phyloP scores from a whole-genome alignment of 1,140 invertebrate species.

The Hetaerina americana region DNA sequence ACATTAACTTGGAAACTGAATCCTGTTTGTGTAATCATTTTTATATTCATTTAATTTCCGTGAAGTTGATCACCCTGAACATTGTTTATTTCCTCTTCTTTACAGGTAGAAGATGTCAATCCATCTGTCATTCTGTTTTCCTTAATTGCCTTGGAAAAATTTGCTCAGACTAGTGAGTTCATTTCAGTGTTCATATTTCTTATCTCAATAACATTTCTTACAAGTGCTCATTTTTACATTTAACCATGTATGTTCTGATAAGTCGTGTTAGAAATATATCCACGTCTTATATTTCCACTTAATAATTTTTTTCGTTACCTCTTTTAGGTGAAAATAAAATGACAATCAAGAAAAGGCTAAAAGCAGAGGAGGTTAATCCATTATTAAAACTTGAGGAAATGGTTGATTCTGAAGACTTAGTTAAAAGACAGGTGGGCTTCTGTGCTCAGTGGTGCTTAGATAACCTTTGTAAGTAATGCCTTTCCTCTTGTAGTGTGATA shows the following conservation, averaged over 20 bases:
- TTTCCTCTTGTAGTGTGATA: conserved; percentile 5
- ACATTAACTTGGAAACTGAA: no score
- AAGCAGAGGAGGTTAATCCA: conserved; percentile 43
- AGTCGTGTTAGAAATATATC: neutral
- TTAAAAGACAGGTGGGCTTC: conserved; percentile 76
- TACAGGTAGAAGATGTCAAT: conserved; percentile 44
- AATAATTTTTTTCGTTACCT: conserved; percentile 13
- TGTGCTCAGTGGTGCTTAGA: conserved; percentile 88
- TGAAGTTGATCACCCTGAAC: no score
- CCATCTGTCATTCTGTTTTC: conserved; percentile 74
- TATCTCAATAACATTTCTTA: conserved; percentile 2
- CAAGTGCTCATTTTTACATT: neutral
- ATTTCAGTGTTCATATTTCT: conserved; percentile 4
- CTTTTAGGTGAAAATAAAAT: conserved; percentile 73
- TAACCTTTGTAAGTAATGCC: conserved; percentile 69
- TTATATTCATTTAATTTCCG: no score
- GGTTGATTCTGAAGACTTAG: conserved; percentile 39
- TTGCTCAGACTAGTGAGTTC: conserved; percentile 75
- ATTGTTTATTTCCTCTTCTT: conserved; percentile 26
- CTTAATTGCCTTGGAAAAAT: conserved; percentile 84
- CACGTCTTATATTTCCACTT: conserved; percentile 7
- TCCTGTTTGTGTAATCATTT: no score
- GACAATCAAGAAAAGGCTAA: conserved; percentile 55
- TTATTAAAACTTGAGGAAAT: conserved; percentile 52
- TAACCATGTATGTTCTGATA: neutral